These are phyloP conservation scores for Cyprinus carpio DNA, from an alignment of 2,113 vertebrate genomes.

Conservation along the genomic window DNA sequence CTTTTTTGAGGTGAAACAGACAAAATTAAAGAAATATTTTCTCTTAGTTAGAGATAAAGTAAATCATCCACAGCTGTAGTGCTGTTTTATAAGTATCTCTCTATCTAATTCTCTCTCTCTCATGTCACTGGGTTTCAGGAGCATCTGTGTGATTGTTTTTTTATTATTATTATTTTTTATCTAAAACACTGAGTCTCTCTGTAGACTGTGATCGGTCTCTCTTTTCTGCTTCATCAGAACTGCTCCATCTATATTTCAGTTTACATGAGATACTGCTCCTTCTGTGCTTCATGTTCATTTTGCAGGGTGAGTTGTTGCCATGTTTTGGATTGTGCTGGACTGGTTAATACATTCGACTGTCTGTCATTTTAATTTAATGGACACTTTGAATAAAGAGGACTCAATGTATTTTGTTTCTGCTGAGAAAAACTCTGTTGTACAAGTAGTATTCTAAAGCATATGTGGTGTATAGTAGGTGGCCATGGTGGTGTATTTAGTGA, in stretches of 20 bases:
- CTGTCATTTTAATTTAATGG: neutral
- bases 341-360: neutral
- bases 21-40: conserved; percentile 19
- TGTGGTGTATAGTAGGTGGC: neutral
- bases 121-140: neutral
- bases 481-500: neutral
- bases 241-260: conserved; percentile 12
- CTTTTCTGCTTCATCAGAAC: neutral
- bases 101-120: neutral
- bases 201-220: neutral
- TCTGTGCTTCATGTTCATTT: neutral
- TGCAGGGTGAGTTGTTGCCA: neutral
- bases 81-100: neutral
- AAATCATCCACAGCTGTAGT: neutral
- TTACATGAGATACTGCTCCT: neutral
- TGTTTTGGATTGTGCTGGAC: neutral
- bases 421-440: neutral
- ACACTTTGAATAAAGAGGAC: neutral
- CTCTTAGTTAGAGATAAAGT: neutral
- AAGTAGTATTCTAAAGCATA: neutral
- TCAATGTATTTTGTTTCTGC: neutral
- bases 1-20: neutral
- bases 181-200: too few species aligned
- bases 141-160: neutral
- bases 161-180: too few species aligned